These are phyloP conservation scores for Formica exsecta DNA, from an alignment of 1,140 invertebrate genomes.

Conservation along the genomic window DNA sequence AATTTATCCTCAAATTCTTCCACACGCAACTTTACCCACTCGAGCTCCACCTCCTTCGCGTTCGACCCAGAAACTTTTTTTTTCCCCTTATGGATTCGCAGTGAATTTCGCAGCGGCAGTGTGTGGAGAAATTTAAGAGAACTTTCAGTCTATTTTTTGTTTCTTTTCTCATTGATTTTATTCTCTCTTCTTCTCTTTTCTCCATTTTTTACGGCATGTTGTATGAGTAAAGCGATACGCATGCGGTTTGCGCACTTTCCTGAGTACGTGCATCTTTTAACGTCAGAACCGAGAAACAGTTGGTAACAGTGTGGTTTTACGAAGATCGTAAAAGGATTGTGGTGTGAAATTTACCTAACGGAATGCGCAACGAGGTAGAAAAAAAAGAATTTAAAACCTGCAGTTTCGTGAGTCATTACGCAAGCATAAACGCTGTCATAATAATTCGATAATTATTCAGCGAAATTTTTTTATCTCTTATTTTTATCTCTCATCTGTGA, in stretches of 20 bases:
- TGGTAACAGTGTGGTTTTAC: constrained; percentile 21
- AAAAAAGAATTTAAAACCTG: neutral
- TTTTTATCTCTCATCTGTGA: neutral
- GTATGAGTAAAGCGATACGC: constrained; percentile 29
- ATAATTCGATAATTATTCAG: neutral
- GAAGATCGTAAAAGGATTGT: constrained; percentile 39
- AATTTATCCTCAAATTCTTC: constrained; percentile 71
- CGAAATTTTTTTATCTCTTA: neutral
- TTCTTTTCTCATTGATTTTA: constrained; percentile 8
- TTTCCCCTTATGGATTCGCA: constrained; percentile 65
- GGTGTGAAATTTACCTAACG: constrained; percentile 18
- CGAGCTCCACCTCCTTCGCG: constrained; percentile 56
- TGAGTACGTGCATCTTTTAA: constrained; percentile 50
- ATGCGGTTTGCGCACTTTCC: neutral
- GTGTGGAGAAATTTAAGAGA: constrained; percentile 63
- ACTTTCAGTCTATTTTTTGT: constrained; percentile 53
- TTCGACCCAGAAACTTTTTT: constrained; percentile 68
- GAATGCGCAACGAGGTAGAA: constrained; percentile 8
- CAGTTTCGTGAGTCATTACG: neutral
- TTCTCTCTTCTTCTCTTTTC: neutral
- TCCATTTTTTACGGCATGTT: neutral
- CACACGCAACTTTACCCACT: constrained; percentile 34
- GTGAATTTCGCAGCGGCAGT: constrained; percentile 64
- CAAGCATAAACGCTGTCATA: neutral
- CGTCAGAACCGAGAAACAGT: constrained; percentile 25